These are phyloP conservation scores for Magallana nippona DNA, from an alignment of 2,888 invertebrate species.

Conservation along the genomic window DNA sequence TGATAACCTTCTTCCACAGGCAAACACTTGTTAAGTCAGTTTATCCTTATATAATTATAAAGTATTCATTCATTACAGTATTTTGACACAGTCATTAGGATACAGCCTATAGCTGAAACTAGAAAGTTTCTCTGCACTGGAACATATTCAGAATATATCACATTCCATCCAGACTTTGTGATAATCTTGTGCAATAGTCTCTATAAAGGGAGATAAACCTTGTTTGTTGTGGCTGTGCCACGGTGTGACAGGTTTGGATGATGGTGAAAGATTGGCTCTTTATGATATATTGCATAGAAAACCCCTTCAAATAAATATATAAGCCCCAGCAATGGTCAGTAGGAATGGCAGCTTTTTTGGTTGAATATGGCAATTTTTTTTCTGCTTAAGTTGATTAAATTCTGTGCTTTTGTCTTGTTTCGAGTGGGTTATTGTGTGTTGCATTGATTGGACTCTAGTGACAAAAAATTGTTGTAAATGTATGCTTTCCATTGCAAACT, in stretches of 20 bases:
- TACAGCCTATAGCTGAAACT: too few species aligned
- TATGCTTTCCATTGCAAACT: too few species aligned
- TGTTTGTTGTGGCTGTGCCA: slow-evolving; percentile 24
- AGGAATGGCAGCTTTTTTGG: background rate
- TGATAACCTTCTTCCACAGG: too few species aligned
- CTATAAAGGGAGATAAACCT: background rate
- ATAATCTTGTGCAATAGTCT: slow-evolving; percentile 25
- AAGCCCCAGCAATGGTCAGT: too few species aligned
- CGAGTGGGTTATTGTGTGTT: too few species aligned
- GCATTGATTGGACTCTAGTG: too few species aligned
- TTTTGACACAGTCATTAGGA: background rate
- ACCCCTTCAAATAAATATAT: too few species aligned
- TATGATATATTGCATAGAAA: background rate
- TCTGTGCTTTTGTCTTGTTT: background rate
- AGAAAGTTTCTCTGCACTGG: too few species aligned
- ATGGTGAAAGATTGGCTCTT: background rate
- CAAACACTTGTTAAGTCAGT: too few species aligned
- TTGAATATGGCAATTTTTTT: background rate
- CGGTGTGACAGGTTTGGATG: background rate
- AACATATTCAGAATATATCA: slow-evolving; percentile 23
- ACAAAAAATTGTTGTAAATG: too few species aligned
- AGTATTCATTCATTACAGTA: background rate
- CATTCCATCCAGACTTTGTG: slow-evolving; percentile 16
- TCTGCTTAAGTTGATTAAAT: background rate
- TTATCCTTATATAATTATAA: background rate